Evolutionary conservation across 1,140 invertebrate species (phyloP).

Genomic region (Trichoplusia ni): DNA sequence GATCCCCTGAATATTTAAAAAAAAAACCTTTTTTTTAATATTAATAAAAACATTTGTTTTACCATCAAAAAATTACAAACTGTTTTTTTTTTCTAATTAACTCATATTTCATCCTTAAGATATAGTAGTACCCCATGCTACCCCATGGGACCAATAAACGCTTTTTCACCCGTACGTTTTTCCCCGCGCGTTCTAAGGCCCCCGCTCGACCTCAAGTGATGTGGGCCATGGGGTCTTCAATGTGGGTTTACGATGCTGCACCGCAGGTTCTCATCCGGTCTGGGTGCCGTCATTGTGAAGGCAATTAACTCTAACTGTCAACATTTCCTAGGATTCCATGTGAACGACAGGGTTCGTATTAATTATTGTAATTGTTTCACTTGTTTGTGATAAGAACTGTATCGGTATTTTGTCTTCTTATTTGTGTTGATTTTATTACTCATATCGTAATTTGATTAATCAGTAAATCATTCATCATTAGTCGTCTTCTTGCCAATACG

Average conservation of each 20-base stretch:
- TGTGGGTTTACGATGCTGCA: constrained; percentile 61
- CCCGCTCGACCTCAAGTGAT: constrained; percentile 36
- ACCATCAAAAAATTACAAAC: too few relatives aligned
- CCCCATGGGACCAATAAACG: neutral
- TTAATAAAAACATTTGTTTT: too few relatives aligned
- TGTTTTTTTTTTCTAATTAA: too few relatives aligned
- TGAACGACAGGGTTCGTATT: constrained; percentile 46
- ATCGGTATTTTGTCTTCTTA: neutral
- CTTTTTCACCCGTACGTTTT: constrained; percentile 37
- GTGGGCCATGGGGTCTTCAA: constrained; percentile 65
- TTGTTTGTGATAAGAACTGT: constrained; percentile 21
- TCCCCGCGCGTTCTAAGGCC: constrained; percentile 39
- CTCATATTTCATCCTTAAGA: too few relatives aligned
- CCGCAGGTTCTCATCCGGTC: constrained; percentile 25
- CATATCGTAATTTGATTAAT: too few relatives aligned
- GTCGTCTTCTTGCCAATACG: too few relatives aligned
- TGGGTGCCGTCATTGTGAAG: constrained; percentile 55
- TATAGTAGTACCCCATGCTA: too few relatives aligned
- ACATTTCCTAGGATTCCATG: constrained; percentile 60
- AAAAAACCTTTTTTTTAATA: too few relatives aligned
- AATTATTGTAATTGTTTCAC: constrained; percentile 28
- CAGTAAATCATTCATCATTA: too few relatives aligned
- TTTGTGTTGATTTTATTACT: neutral
- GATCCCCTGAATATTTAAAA: too few relatives aligned
- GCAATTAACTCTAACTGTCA: constrained; percentile 65